Evolutionary conservation across 2,797 vertebrate genomes (phyloP), one percentile per base, ranked within the genome.

Genomic region (Tapirus indicus): DNA sequence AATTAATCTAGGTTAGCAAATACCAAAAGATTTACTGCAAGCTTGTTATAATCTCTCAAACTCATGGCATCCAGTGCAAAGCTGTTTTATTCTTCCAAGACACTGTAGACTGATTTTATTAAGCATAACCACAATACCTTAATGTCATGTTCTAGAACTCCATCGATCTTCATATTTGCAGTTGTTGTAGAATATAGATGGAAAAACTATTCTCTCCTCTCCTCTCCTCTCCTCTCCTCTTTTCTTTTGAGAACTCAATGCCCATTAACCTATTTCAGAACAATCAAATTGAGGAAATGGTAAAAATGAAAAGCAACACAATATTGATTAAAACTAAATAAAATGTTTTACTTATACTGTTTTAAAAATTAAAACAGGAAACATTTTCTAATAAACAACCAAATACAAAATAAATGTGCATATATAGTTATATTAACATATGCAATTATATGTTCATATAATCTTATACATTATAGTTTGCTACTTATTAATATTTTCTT

Each of bases 21-120:
- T 58, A 58, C 47, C 29, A 86, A 38, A 96, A 88, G 16, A 88
- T 75, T 94, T 94, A 91, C 25, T 69, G 23, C 14, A 54, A 92
- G 7, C 7, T 86, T 89, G 66, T 16, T 97, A 29, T 27, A 88
- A 72, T 88, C 58, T 90, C 68, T 75, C 21, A 88, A 13, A 54
- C 18, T 62, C 92, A 77, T 8, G 82, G 95, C 84, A 52, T 44
- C 20, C 56, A 91, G 2, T 29, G 25, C 7, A 66, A 88, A 93
- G 1, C 6, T 32, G 20, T 80, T 71, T 32, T 87, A 16, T 49
- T 94, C 16, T 89, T 93, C 44, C n/a, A 66, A 71, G 18, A 83
- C 29, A 71, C 10, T 8, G 4, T 62, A 14, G 2, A 56, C 12
- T 14, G 25, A 60, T 74, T 75, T 7, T 12, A 41, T 47, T 54